These are phyloP conservation scores for Alitta virens DNA, from an alignment of 2,888 invertebrate species.

Conservation along the genomic window DNA sequence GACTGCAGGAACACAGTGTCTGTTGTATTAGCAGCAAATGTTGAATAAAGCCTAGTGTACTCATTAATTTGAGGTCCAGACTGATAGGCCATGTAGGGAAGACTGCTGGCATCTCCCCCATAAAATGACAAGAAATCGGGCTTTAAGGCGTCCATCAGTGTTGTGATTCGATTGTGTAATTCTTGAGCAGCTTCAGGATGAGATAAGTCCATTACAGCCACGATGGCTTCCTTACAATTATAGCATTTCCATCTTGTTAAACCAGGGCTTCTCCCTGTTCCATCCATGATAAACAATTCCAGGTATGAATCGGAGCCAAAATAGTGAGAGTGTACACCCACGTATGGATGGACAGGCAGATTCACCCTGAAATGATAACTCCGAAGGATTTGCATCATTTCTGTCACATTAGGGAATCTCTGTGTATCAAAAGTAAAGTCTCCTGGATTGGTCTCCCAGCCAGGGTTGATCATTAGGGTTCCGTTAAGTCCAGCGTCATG, in stretches of 20 bases:
- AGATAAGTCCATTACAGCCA: neutral
- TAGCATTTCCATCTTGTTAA: neutral
- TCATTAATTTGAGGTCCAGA: too few relatives aligned
- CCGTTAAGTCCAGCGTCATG: conserved; percentile 31
- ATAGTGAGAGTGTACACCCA: neutral
- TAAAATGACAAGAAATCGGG: neutral
- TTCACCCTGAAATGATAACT: neutral
- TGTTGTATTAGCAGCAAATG: neutral
- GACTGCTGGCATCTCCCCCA: neutral
- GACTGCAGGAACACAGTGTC: neutral
- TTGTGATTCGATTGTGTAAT: neutral
- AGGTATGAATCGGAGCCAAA: neutral
- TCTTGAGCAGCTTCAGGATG: neutral
- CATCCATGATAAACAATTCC: conserved; percentile 5
- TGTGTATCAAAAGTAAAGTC: conserved; percentile 70
- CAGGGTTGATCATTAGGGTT: conserved; percentile 70
- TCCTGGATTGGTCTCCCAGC: conserved; percentile 87
- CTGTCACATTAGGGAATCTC: conserved; percentile 67
- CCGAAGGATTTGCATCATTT: neutral
- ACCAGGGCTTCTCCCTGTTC: conserved; percentile 5
- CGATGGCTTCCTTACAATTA: neutral
- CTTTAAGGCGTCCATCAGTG: neutral
- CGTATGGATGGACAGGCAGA: conserved; percentile 2
- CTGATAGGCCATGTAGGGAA: neutral
- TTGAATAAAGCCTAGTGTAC: too few relatives aligned